Evolutionary conservation across 2,888 invertebrate genomes (phyloP), one percentile per base, ranked within the genome.

Genomic region (Frankliniella fusca): DNA sequence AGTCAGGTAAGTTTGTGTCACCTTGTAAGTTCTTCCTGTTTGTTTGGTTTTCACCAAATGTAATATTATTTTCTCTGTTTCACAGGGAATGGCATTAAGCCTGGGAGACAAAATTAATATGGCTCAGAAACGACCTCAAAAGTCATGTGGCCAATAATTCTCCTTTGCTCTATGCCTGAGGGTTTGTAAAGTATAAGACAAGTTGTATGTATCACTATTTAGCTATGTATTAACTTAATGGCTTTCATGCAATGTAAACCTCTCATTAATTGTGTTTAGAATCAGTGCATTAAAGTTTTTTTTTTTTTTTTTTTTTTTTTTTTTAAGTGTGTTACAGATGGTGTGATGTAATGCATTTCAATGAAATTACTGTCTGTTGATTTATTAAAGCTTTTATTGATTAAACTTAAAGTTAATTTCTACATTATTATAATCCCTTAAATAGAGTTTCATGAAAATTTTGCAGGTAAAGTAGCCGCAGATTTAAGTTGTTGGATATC

Each of bases 21-120:
- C 70, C 0, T 80, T 50, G 20, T 15, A 81, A 48, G n/a, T 83
- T 83, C 76, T 80, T 83, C 61, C 82, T 54, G 20, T 82, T 79
- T 80, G 5, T 12, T 79, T 80, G 5, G 9, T 11, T 11, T 80
- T 76, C 82, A 82, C 61, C 49, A 81, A 48, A 27, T 20, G 61
- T 18, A 61, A 61, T 80, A n/a, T 27, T 38, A 65, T 61, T 38
- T 80, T 54, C 82, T 48, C 12, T 81, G 28, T n/a, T 81, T 79
- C 18, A 23, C 90, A 97, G 96, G 99, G 99, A 84, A 99, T 99
- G 99, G 99, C 99, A 8, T 90, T 99, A 28, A 97, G 98, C 86
- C 92, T 99, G 86, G 99, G 99, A 79, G 99, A 99, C 88, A 99
- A 99, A 90, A 98, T 99, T 86, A 98, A 97, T 90, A 92, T 94